These are phyloP conservation scores for Trichacis sp. DNA, from an alignment of 2,888 invertebrate genomes.

Conservation along the genomic window DNA sequence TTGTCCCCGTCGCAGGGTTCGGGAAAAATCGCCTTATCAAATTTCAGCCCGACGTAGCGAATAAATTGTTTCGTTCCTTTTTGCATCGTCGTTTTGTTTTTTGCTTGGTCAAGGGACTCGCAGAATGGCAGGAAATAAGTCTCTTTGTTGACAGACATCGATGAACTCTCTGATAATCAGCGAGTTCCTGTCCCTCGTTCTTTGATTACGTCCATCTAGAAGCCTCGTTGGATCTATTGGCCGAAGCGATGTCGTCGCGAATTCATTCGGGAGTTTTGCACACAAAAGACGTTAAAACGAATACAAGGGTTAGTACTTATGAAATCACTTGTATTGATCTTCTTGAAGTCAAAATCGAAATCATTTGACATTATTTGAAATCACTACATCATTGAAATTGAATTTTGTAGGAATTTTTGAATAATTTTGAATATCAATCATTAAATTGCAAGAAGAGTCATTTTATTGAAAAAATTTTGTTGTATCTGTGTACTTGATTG, in stretches of 20 bases:
- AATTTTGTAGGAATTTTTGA: no score
- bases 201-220: slow-evolving; percentile 1
- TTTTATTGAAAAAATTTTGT: no score
- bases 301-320: no score
- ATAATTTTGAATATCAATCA: no score
- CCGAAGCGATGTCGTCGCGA: neutral
- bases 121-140: slow-evolving; percentile 5
- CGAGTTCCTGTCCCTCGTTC: slow-evolving; percentile 9
- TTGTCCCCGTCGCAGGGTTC: neutral
- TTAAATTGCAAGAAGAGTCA: no score
- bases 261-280: neutral
- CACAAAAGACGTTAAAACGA: neutral
- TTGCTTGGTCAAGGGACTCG: neutral
- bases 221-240: neutral
- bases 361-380: no score
- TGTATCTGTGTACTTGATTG: no score
- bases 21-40: neutral
- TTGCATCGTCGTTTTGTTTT: neutral
- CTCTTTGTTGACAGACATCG: slow-evolving; percentile 5
- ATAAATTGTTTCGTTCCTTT: neutral
- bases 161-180: slow-evolving; percentile 3
- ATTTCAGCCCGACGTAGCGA: neutral
- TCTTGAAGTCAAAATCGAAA: no score
- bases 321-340: no score
- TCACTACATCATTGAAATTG: no score